Evolutionary conservation across 2,113 vertebrate species (phyloP), one percentile per base, ranked within the genome.

Genomic region (Geothlypis trichas): DNA sequence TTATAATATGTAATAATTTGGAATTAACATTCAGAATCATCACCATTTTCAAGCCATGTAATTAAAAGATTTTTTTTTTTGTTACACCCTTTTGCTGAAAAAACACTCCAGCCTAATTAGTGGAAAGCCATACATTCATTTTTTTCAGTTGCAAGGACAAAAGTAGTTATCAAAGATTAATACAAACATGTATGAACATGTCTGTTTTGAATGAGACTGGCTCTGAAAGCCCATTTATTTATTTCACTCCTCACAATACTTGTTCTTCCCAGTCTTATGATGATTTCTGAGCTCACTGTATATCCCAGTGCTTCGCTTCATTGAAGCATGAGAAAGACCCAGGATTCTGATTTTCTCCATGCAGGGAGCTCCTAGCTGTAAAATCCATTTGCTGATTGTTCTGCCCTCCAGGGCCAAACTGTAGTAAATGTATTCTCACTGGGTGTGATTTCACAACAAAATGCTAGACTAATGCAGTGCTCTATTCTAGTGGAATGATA

Each of bases 381-480:
- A 91, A 89, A 93, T 89, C 71, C 44, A n/a, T 94, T 92, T 94
- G 74, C 49, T 84, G 52, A 75, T 92, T 92, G 31, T 74, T 84
- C 74, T 80, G 13, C 42, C 47, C 54, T 67, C 57, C 67, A 73
- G 52, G 69, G 41, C 81, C 37, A 93, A 93, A 81, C 75, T 39
- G 35, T 22, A 47, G 27, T 58, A 90, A 72, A 68, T 52, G 28
- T 71, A 9, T 91, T 93, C 44, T 86, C 5, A 2, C 37, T 57
- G 37, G 8, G 9, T 89, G 55, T 33, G 35, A 84, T 89, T 93
- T 89, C 3, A 2, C 80, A 87, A 23, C n/a, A 71, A 81, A 96
- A 78, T 27, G 31, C n/a, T 61, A 33, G 75, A 72, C 51, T 65
- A 76, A 54, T 33, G 31, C 52, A 54, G 28, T 71, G 59, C 26